Evolutionary conservation across 2,888 invertebrate genomes (phyloP).

Genomic region (Gryllus longicercus): DNA sequence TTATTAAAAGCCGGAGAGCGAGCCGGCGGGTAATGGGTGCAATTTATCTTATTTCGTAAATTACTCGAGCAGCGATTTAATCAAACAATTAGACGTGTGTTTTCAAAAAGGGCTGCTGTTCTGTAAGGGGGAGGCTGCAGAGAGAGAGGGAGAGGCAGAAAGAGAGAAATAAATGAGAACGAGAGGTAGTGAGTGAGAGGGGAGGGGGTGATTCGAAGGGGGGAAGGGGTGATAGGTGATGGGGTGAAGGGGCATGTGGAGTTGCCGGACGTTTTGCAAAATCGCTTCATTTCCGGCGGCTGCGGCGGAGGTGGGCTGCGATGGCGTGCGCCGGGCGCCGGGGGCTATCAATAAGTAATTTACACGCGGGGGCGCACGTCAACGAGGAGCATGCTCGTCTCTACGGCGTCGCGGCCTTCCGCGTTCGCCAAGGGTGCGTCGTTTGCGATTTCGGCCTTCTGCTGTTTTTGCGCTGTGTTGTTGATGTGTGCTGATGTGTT

Average conservation of each 20-base stretch:
- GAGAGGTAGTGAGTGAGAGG: background rate
- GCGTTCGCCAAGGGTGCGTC: too few relatives aligned
- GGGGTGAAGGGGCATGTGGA: background rate
- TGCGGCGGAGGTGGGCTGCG: background rate
- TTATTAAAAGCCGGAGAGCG: background rate
- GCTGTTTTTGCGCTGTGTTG: too few relatives aligned
- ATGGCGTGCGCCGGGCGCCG: too few relatives aligned
- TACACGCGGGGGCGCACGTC: background rate
- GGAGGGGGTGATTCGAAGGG: background rate
- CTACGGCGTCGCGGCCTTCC: background rate
- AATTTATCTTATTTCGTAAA: constrained; percentile 10
- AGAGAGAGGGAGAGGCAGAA: too few relatives aligned
- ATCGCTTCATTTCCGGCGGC: background rate
- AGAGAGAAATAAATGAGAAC: too few relatives aligned
- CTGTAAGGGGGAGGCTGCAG: too few relatives aligned
- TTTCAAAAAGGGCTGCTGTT: background rate
- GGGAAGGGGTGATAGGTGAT: background rate
- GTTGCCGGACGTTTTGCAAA: background rate
- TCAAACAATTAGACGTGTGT: background rate
- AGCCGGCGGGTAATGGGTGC: background rate
- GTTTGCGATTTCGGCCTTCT: too few relatives aligned
- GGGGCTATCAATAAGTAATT: background rate
- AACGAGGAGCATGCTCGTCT: background rate
- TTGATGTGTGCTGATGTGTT: too few relatives aligned
- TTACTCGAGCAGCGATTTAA: background rate